phyloP scores from a whole-genome alignment of 2,113 vertebrate genomes.

The Hippocampus mohnikei region DNA sequence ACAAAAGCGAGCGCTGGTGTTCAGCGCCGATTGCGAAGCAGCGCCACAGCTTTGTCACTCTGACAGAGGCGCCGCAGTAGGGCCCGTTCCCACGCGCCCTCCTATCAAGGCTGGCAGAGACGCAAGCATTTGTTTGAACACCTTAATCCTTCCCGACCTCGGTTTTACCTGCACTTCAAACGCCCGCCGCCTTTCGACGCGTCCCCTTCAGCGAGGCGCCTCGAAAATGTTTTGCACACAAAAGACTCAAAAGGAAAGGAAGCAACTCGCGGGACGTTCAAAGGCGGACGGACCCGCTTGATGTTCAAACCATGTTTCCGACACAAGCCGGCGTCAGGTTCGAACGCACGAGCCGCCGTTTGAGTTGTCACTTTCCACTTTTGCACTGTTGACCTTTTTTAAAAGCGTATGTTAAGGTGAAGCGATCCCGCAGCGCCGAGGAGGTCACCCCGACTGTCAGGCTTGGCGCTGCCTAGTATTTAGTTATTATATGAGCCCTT shows the following conservation, averaged over 20 bases:
- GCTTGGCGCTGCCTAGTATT: slow-evolving; percentile 20
- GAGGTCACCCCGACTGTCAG: slow-evolving; percentile 57
- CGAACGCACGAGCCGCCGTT: background rate
- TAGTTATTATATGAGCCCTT: slow-evolving; percentile 16
- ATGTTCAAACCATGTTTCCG: slow-evolving; percentile 46
- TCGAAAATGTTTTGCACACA: slow-evolving; percentile 63
- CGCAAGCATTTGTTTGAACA: slow-evolving; percentile 61
- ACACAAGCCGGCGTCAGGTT: slow-evolving; percentile 8
- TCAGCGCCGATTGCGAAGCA: background rate
- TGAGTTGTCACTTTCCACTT: slow-evolving; percentile 34
- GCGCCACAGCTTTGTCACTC: background rate
- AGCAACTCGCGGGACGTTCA: slow-evolving; percentile 54
- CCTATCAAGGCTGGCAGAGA: slow-evolving; percentile 55
- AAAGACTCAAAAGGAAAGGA: slow-evolving; percentile 40
- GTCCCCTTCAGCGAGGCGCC: slow-evolving; percentile 49
- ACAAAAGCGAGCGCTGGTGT: background rate
- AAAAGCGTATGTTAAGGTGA: slow-evolving; percentile 60
- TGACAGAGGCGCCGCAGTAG: slow-evolving; percentile 24
- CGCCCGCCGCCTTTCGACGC: slow-evolving; percentile 20
- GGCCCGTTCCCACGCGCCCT: slow-evolving; percentile 58
- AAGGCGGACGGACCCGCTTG: slow-evolving; percentile 48
- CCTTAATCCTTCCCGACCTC: slow-evolving; percentile 60
- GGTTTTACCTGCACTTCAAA: slow-evolving; percentile 60
- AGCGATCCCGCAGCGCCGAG: slow-evolving; percentile 54
- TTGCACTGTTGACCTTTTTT: slow-evolving; percentile 66